phyloP scores from a whole-genome alignment of 2,797 vertebrate genomes.

The Artibeus lituratus region DNA sequence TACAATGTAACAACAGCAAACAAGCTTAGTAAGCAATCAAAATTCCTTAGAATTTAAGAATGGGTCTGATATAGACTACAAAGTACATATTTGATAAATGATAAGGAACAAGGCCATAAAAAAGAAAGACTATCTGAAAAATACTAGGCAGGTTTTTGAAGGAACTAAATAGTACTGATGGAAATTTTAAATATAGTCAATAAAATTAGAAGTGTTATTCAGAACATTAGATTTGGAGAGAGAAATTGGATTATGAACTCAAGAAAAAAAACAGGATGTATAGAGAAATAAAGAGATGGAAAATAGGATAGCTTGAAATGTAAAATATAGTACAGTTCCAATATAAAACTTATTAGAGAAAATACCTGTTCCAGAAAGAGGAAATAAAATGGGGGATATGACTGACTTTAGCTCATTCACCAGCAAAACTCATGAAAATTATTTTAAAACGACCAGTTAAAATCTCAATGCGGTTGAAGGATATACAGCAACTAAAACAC shows the following conservation, averaged over 20 bases:
- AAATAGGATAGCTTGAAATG: not conserved
- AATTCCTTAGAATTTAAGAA: conserved; percentile 28
- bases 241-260: not conserved
- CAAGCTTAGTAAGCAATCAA: not conserved
- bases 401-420: not conserved
- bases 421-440: not conserved
- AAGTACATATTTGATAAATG: not conserved
- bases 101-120: not conserved
- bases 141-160: not conserved
- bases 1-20: not conserved
- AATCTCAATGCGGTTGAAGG: not conserved
- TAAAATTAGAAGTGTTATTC: conserved; percentile 4
- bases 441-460: not conserved
- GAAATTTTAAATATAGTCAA: not conserved
- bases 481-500: not conserved
- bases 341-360: not conserved
- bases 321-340: not conserved
- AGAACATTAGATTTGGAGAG: not conserved
- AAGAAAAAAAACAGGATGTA: not conserved
- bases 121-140: not conserved
- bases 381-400: not conserved
- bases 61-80: not conserved
- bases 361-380: not conserved
- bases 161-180: not conserved
- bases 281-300: not conserved